Evolutionary conservation across 2,888 invertebrate genomes (phyloP).

Genomic region (Lasioglossum leucozonium): DNA sequence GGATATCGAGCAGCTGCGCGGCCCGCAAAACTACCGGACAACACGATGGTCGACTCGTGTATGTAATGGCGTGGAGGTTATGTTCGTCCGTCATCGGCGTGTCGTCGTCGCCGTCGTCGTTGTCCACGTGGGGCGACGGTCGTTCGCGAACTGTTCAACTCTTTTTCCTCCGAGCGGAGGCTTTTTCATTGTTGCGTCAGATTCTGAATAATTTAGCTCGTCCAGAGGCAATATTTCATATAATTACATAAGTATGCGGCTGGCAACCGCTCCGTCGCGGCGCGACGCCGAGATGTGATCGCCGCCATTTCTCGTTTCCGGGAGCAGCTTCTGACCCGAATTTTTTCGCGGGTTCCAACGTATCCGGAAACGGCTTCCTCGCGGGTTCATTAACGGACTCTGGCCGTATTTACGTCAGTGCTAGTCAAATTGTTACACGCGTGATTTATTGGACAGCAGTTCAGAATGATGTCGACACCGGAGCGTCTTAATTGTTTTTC

Average conservation of each 20-base stretch:
- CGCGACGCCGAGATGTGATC: too few species aligned
- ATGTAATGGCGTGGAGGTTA: conserved; percentile 27
- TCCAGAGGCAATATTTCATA: not conserved
- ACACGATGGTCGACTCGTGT: conserved; percentile 13
- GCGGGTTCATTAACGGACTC: not conserved
- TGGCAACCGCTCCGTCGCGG: not conserved
- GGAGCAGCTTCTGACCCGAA: not conserved
- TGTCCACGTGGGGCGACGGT: not conserved
- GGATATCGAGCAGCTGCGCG: conserved; percentile 62
- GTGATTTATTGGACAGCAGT: too few species aligned
- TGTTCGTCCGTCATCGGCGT: not conserved
- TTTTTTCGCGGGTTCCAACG: not conserved
- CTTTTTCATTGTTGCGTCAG: conserved; percentile 2
- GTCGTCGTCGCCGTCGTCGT: not conserved
- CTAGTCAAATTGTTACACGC: too few species aligned
- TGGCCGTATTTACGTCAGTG: too few species aligned
- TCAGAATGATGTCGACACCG: not conserved
- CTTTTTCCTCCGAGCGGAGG: not conserved
- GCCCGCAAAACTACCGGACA: conserved; percentile 7
- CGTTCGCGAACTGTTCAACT: not conserved
- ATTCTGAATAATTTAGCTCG: not conserved
- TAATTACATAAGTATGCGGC: not conserved
- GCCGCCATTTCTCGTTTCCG: not conserved
- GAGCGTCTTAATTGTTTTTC: not conserved
- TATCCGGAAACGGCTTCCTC: not conserved